These are phyloP conservation scores for Ostrea denselamellosa DNA, from an alignment of 1,140 invertebrate species.

Conservation along the genomic window DNA sequence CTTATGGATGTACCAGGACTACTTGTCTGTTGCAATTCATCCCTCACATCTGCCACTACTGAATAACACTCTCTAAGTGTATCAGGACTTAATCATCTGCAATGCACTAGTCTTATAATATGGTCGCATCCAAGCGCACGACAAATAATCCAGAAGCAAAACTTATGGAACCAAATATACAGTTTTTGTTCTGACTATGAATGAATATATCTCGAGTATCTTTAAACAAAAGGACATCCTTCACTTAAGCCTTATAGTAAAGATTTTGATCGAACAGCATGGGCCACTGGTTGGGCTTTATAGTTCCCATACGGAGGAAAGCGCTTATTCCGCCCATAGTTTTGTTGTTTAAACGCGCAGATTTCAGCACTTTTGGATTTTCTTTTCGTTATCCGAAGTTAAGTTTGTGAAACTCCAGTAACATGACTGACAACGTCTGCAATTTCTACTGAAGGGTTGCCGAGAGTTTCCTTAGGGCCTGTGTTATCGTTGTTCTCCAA, in stretches of 20 bases:
- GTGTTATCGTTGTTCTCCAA: too few species aligned
- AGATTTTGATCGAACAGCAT: background rate
- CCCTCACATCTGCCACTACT: background rate
- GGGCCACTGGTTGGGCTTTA: too few species aligned
- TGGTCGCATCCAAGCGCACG: background rate
- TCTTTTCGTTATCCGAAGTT: too few species aligned
- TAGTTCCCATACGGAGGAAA: too few species aligned
- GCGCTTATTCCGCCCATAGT: too few species aligned
- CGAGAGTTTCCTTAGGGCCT: too few species aligned
- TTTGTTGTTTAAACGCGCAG: too few species aligned
- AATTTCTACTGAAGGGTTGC: too few species aligned
- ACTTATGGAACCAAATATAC: constrained; percentile 26
- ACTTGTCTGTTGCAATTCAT: background rate
- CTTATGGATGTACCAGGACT: background rate
- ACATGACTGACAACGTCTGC: too few species aligned
- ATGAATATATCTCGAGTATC: background rate
- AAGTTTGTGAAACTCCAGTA: too few species aligned
- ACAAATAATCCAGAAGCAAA: background rate
- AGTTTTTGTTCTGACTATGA: constrained; percentile 41
- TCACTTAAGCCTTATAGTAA: background rate
- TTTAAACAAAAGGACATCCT: constrained; percentile 38
- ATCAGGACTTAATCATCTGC: background rate
- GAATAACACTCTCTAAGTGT: background rate
- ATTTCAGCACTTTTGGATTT: too few species aligned
- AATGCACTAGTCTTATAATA: background rate